These are phyloP conservation scores for Drosophila erecta DNA, from an alignment of 1,140 invertebrate genomes.

Conservation along the genomic window DNA sequence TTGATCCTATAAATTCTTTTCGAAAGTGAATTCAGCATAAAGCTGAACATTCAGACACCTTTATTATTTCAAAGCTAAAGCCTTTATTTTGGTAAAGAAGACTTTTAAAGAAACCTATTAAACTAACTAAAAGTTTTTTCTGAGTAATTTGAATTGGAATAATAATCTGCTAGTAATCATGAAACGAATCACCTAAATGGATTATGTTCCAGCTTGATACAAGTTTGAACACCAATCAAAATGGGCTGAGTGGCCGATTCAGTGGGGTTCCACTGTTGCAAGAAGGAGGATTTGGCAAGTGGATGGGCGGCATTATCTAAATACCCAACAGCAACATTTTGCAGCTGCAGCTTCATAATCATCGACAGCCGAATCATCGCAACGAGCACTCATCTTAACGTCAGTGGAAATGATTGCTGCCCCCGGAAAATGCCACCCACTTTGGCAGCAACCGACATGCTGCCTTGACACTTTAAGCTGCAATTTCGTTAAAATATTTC, in stretches of 20 bases:
- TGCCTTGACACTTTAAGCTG: conserved; percentile 83
- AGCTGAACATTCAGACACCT: too few relatives aligned
- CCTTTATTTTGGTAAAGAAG: too few relatives aligned
- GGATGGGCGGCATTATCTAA: conserved; percentile 49
- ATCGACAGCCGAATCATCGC: conserved; percentile 55
- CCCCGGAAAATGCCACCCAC: conserved; percentile 4
- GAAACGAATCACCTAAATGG: too few relatives aligned
- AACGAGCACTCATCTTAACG: conserved; percentile 58
- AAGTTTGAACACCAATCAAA: neutral
- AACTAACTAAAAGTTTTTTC: too few relatives aligned
- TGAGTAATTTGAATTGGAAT: too few relatives aligned
- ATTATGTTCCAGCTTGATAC: too few relatives aligned
- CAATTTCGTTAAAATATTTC: conserved; percentile 83
- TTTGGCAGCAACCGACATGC: conserved; percentile 54
- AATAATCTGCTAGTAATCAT: too few relatives aligned
- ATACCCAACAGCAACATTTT: conserved; percentile 53
- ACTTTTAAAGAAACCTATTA: too few relatives aligned
- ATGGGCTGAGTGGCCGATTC: neutral
- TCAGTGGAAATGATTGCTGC: conserved; percentile 54
- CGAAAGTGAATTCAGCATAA: too few relatives aligned
- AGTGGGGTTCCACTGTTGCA: conserved; percentile 1
- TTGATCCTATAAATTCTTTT: too few relatives aligned
- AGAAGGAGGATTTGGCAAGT: conserved; percentile 3
- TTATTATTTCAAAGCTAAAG: too few relatives aligned
- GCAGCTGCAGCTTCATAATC: conserved; percentile 69